phyloP scores from a whole-genome alignment of 2,797 vertebrate genomes.

The Parambassis ranga region DNA sequence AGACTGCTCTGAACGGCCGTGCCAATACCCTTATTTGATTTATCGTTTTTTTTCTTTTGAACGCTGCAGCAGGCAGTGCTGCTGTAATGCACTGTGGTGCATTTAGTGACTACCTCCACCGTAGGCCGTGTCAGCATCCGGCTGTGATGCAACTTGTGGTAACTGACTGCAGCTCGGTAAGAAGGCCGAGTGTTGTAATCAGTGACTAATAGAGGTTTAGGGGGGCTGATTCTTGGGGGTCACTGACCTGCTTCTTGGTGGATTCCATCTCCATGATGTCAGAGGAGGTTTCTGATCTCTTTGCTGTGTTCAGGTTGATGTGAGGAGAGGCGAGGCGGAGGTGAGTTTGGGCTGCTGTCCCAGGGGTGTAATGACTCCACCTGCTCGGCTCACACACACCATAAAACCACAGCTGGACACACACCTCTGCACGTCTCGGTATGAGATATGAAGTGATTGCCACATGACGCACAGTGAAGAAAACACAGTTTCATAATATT shows the following conservation, averaged over 20 bases:
- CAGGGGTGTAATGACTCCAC: slow-evolving; percentile 73
- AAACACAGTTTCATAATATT: not conserved
- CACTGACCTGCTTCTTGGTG: slow-evolving; percentile 22
- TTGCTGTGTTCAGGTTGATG: too few species aligned
- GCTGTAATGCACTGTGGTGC: not conserved
- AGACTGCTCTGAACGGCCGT: slow-evolving; percentile 26
- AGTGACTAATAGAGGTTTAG: slow-evolving; percentile 24
- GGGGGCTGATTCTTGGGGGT: slow-evolving; percentile 13
- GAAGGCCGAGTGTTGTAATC: slow-evolving; percentile 3
- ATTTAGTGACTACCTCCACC: slow-evolving; percentile 2
- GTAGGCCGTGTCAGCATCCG: slow-evolving; percentile 11
- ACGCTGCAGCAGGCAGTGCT: slow-evolving; percentile 3
- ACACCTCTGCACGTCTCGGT: slow-evolving; percentile 51
- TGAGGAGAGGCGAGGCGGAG: slow-evolving; percentile 28
- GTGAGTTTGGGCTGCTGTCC: slow-evolving; percentile 54
- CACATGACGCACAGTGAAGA: slow-evolving; percentile 1
- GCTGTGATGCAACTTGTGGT: slow-evolving; percentile 44
- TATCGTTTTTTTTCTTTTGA: slow-evolving; percentile 2
- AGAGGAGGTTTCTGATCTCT: too few species aligned
- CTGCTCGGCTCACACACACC: slow-evolving; percentile 72
- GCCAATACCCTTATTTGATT: slow-evolving; percentile 49
- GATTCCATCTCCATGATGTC: too few species aligned
- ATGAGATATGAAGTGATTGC: not conserved
- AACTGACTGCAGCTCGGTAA: slow-evolving; percentile 25
- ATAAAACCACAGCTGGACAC: slow-evolving; percentile 79